Base-by-base conservation (phyloP, 2,797 vertebrate genomes). In the Pagetopsis macropterus region DNA sequence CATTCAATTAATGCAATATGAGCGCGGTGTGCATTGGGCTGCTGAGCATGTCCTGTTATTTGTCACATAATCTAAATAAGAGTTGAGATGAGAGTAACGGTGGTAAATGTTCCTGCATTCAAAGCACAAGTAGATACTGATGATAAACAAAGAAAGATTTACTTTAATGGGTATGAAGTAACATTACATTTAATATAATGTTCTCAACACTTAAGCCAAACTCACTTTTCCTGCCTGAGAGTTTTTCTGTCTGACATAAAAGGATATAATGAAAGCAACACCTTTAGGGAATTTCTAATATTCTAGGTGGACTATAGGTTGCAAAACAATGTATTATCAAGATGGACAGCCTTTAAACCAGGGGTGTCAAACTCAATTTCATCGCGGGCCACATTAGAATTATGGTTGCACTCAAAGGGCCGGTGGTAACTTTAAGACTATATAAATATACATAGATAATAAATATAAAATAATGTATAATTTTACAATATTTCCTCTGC, bases 1-100 rank as follows among this genome's bases (percentile, higher is more conserved):
- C 58, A 65, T 71, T 82, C 68, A 54, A 48, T 43, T 54, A 63
- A 44, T 57, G 66, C 49, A 77, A 75, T 56, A 59, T 27, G 76
- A 85, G 68, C 1, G 2, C 7, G 3, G 51, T 66, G 43, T 23
- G 17, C 11, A 69, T 3, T 14, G 5, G 55, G 45, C 17, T 55
- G 41, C 44, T 37, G 41, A 71, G 43, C 37, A 31, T 15, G 23
- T 64, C 33, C 46, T 40, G 9, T 41, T 44, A 15, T 68, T 65
- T 60, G 57, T 27, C 62, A 60, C 64, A 57, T 70, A 4, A 73
- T 72, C 65, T 0, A 64, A 76, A 64, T 31, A 57, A 54, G 12
- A 23, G 33, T 37, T 37, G 33, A 10, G 70, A 60, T 31, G 14
- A 54, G 40, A 52, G 7, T 16, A 17, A 70, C 11, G 4, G 27